Percentiles rank a stretch among this genome's conserved stretches.
These are phyloP conservation scores for Schizopygopsis pylzovi DNA, from an alignment of 2,797 vertebrate genomes.

Conservation along the genomic window DNA sequence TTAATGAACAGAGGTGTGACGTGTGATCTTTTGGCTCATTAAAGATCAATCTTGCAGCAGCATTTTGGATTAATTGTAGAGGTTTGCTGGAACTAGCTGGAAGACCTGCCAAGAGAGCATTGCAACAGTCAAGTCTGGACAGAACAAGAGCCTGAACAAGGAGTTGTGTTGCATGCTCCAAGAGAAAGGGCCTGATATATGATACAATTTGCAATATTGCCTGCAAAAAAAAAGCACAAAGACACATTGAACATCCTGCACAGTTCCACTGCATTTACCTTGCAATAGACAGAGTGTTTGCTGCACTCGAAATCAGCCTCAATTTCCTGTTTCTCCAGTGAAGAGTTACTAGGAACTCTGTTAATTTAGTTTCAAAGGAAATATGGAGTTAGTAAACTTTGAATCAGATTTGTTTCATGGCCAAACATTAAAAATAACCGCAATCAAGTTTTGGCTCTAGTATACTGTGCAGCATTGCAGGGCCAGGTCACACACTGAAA, in stretches of 20 bases:
- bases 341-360: slow-evolving; percentile 14
- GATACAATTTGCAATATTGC: neutral
- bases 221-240: neutral
- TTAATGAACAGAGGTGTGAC: too few relatives aligned
- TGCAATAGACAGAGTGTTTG: slow-evolving; percentile 5
- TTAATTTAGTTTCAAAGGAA: slow-evolving; percentile 16
- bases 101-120: too few relatives aligned
- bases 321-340: neutral
- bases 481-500: neutral
- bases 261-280: neutral
- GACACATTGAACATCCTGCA: neutral
- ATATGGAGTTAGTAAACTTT: slow-evolving; percentile 6
- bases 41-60: too few relatives aligned
- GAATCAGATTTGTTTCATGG: neutral
- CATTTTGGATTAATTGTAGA: too few relatives aligned
- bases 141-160: too few relatives aligned
- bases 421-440: slow-evolving; percentile 6
- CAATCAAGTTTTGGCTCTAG: neutral
- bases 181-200: neutral
- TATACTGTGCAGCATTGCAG: neutral
- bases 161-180: too few relatives aligned
- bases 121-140: too few relatives aligned
- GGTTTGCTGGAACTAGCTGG: too few relatives aligned
- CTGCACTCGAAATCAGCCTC: neutral
- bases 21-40: too few relatives aligned